Conservation (phyloP, 2,888 invertebrate species). For the Lamellibrachia satsuma region DNA sequence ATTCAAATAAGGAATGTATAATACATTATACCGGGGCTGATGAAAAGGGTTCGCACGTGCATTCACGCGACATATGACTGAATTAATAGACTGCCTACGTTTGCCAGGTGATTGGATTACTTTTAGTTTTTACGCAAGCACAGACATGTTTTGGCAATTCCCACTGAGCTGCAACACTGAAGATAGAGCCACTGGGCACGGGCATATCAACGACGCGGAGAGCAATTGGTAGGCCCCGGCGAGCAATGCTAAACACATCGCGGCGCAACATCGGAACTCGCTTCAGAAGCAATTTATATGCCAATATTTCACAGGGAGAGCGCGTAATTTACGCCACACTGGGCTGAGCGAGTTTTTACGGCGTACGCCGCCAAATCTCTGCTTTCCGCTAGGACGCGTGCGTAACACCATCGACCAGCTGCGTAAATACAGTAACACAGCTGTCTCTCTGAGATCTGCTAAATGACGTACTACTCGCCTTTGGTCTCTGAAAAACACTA, state of each 20-base stretch:
- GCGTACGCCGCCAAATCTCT: not conserved
- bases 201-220: not conserved
- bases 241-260: too few relatives aligned
- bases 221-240: not conserved
- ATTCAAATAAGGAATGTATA: too few relatives aligned
- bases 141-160: not conserved
- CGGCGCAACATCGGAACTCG: not conserved
- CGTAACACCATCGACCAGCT: not conserved
- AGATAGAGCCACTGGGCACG: not conserved
- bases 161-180: not conserved
- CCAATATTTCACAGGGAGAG: not conserved
- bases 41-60: not conserved
- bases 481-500: too few relatives aligned
- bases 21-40: too few relatives aligned
- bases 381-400: not conserved
- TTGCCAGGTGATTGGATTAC: not conserved
- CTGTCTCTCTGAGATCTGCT: too few relatives aligned
- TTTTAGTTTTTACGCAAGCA: not conserved
- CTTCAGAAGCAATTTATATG: not conserved
- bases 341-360: not conserved
- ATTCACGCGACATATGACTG: not conserved
- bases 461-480: too few relatives aligned
- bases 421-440: not conserved
- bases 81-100: not conserved
- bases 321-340: not conserved